Base-by-base conservation (phyloP, 1,140 invertebrate genomes). In the Tetramorium alpestre region DNA sequence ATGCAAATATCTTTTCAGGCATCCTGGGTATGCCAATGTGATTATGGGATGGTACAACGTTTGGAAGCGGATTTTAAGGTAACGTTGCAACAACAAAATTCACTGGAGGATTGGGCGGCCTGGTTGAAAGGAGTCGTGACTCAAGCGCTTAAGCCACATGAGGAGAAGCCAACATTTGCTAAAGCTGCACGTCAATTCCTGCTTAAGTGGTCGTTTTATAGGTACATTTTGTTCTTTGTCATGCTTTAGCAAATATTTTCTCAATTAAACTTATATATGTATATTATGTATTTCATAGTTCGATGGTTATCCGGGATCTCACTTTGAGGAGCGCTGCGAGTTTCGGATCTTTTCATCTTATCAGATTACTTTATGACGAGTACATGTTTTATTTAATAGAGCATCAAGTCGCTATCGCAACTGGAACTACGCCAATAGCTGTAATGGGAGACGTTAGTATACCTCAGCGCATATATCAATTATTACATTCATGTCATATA, bases 331-430 rank as follows among this genome's bases (percentile, higher is more conserved):
- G 98, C 88, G 99, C 99, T 33, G 98, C 99, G 13, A 99, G 98
- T 94, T 99, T 99, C 96, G 99, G 99, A 54, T 99, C 99, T 80
- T 99, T 99, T 96, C 99, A 99, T 96, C 96, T 99, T 65, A 99
- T 99, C 92, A 97, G 99, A 64, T 96, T 99, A 88, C 96, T 99
- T 28, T 99, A 99, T 95, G 99, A 99, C 95, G 99, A 99, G 95
- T 99, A 99, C 94, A 99, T 99, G 98, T 99, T 99, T 96, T 99
- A 99, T 95, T 96, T 99, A 88, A 98, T 99, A 89, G 99, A 99
- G 95, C 98, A 99, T 94, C 98, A 98, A 95, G 98, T 99, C 38
- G 99, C 99, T 28, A 96, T 98, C 93, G 98, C 98, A 41, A 98
- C 97, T 56, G 97, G 97, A 58, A 97, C 98, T 91, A 98, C 99